Base-by-base conservation (phyloP, 2,888 invertebrate species). In the Hoplodrina blanda region DNA sequence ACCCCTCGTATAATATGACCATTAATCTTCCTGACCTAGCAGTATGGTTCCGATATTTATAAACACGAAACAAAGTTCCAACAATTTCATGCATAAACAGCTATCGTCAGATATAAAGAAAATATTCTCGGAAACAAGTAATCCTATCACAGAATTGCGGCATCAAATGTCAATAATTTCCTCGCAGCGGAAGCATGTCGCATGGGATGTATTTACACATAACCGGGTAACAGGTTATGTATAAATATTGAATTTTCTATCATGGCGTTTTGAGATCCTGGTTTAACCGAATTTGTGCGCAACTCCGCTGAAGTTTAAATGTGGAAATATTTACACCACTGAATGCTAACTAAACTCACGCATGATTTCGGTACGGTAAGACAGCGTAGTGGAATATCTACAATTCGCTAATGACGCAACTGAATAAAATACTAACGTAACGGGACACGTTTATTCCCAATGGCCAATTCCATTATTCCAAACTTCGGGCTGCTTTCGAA, bases 121-220 rank as follows among this genome's bases (percentile, higher is more conserved):
- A 41, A 6, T 54, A 57, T 63, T 67, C 60, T 41, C 53, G 19
- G 53, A 61, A 52, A 54, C 15, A 64, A 5, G 50, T 64, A 62
- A 75, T 78, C 33, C 62, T 41, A 84, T 78, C 19, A 30, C 56
- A 53, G 69, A 46, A 62, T 69, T 62, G 68, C 62, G 57, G 63
- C 61, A 83, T 83, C 75, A 71, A 78, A 80, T 76, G 77, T 78
- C 77, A 72, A 78, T 80, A 68, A 73, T 67, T 69, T 78, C 65
- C 62, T n/a, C 50, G 60, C 64, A 20, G 57, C 68, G 63, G 59
- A 53, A 84, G 80, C 69, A 73, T 76, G 79, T 77, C 73, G 75
- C 52, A 62, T 33, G 66, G 65, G 69, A 65, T 52, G 19, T 49
- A 82, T 85, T 78, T 73, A 60, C 76, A 67, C 56, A 66, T 66